Evolutionary conservation across 2,113 vertebrate genomes (phyloP), one percentile per base, ranked within the genome.

Genomic region (Hippocampus comes): DNA sequence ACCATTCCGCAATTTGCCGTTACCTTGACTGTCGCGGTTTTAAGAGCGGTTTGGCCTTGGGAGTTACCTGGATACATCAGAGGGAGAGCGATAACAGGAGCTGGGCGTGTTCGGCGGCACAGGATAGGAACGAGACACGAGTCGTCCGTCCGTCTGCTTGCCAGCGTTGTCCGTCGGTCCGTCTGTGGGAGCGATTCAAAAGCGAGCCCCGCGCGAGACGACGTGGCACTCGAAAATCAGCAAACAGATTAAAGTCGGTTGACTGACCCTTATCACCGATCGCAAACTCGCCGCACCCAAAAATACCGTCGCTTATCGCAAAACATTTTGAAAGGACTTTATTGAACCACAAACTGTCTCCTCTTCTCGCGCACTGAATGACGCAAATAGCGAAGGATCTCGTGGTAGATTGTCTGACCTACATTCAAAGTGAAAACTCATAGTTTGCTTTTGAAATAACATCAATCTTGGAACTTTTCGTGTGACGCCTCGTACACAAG

Each of bases 31-130:
- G 86, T 92, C 74, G 84, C 10, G 77, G 82, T 90, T 94, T 95
- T 92, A 94, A 93, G 86, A 89, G 90, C 89, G 21, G 63, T 76
- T 64, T 81, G 92, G 91, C 94, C 94, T 94, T 94, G 94, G 34
- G 87, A 89, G 92, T 94, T 92, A 92, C 94, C 93, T 93, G 86
- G 93, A 92, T 91, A 94, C 93, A 92, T 89, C 91, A 91, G 87
- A 85, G 89, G 80, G 74, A 81, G 78, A 86, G 89, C 71, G 87
- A 94, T 94, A 93, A 94, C 89, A 82, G 68, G 70, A 87, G 84
- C 82, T 82, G 42, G 20, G 53, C 20, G 51, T 42, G 34, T 66
- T 57, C 51, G 14, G 20, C 4, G n/a, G 18, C 23, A 18, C 12
- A 17, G 65, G 14, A 27, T 25, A 11, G 43, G 23, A 23, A 43